These are phyloP conservation scores for Miltochrista miniata DNA, from an alignment of 2,888 invertebrate genomes.

Conservation along the genomic window DNA sequence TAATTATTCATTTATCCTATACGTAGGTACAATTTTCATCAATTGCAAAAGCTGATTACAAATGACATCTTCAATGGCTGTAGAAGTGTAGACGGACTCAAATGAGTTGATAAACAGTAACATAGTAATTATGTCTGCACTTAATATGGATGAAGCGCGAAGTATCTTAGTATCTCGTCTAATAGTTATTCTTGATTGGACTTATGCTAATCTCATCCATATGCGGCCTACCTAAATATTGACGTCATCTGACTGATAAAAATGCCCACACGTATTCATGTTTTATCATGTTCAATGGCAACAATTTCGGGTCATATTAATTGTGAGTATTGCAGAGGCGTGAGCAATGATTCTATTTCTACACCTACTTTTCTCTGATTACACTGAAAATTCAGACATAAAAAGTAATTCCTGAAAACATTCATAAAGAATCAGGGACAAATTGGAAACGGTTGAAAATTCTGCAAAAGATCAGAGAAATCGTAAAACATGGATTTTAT, in stretches of 20 bases:
- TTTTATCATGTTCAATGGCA: slow-evolving; percentile 13
- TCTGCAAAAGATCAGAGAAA: slow-evolving; percentile 6
- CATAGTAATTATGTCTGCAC: too few relatives aligned
- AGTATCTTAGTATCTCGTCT: not conserved
- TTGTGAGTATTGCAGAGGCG: slow-evolving; percentile 11
- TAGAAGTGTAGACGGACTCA: too few relatives aligned
- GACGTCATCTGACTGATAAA: slow-evolving; percentile 3
- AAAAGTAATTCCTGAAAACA: slow-evolving; percentile 5
- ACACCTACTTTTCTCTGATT: too few relatives aligned
- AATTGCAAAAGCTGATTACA: too few relatives aligned
- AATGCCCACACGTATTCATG: slow-evolving; percentile 12
- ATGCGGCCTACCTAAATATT: not conserved
- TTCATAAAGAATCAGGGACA: slow-evolving; percentile 4
- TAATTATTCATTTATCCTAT: too few relatives aligned
- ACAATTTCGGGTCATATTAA: slow-evolving; percentile 20
- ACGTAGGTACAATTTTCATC: too few relatives aligned
- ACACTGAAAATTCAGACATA: not conserved
- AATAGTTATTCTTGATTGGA: not conserved
- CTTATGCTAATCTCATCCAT: not conserved
- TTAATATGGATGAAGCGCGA: not conserved
- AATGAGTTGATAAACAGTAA: too few relatives aligned
- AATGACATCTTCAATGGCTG: too few relatives aligned
- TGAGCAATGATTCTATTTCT: too few relatives aligned
- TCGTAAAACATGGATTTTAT: slow-evolving; percentile 9
- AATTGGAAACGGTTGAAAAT: slow-evolving; percentile 11